These are phyloP conservation scores for Pogonognathellus flavescens DNA, from an alignment of 1,140 invertebrate genomes.

Conservation along the genomic window DNA sequence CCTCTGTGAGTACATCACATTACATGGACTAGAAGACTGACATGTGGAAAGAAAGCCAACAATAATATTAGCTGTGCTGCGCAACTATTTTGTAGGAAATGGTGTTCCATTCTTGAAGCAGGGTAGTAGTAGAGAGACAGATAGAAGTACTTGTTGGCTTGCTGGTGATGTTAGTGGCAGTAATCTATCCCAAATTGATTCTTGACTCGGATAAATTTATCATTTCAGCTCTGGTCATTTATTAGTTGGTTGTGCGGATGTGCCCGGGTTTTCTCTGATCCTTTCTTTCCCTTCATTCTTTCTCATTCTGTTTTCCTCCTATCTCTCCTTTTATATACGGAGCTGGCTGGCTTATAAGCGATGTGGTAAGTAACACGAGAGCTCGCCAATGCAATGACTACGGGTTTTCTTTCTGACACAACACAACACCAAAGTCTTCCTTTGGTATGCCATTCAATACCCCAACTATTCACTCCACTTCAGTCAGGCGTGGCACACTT, in stretches of 20 bases:
- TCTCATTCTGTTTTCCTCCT: conserved; percentile 5
- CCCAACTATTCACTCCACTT: conserved; percentile 25
- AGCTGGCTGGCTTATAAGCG: background rate
- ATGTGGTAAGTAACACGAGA: background rate
- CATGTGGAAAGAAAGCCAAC: background rate
- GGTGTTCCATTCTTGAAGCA: background rate
- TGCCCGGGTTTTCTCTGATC: background rate
- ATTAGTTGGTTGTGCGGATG: conserved; percentile 51
- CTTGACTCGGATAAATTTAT: conserved; percentile 59
- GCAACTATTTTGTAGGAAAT: background rate
- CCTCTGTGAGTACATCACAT: background rate
- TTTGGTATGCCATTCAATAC: conserved; percentile 34
- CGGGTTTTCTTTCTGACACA: background rate
- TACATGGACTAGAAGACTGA: background rate
- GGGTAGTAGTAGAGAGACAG: background rate
- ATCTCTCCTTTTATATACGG: background rate
- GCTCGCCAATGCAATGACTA: background rate
- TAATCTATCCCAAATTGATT: conserved; percentile 59
- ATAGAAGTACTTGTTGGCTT: conserved; percentile 41
- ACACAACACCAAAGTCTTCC: conserved; percentile 11
- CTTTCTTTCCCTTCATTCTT: background rate
- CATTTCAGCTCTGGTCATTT: conserved; percentile 60
- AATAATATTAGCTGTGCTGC: conserved; percentile 3
- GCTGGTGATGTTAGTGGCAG: conserved; percentile 21
- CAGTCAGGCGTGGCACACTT: conserved; percentile 22